Conservation (phyloP, 1,140 invertebrate species). For the Sinella curviseta region DNA sequence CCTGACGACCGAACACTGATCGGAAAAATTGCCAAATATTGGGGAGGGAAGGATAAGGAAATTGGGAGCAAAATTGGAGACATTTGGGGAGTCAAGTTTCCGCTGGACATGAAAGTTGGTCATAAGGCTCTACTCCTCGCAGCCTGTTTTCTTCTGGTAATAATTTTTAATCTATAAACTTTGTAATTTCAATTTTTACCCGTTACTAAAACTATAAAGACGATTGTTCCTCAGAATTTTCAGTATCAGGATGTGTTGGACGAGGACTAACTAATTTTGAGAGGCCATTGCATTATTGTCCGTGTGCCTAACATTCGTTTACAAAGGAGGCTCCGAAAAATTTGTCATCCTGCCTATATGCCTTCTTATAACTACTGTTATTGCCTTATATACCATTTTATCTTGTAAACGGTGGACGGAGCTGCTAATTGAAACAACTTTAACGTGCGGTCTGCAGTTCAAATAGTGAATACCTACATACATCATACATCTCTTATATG, state of each 20-base stretch:
- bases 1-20: conserved; percentile 25
- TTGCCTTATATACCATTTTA: too few relatives aligned
- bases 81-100: conserved; percentile 42
- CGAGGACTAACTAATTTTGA: background rate
- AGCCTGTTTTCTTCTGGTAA: conserved; percentile 35
- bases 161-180: background rate
- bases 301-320: too few relatives aligned
- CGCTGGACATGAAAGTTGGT: conserved; percentile 37
- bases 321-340: too few relatives aligned
- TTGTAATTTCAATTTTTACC: background rate
- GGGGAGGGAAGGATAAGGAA: conserved; percentile 39
- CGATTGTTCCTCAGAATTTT: conserved; percentile 34
- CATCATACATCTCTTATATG: too few relatives aligned
- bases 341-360: too few relatives aligned
- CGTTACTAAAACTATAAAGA: background rate
- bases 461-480: too few relatives aligned
- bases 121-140: conserved; percentile 36
- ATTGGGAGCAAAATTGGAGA: conserved; percentile 33
- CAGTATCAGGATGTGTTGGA: conserved; percentile 35
- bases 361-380: too few relatives aligned
- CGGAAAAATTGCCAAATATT: conserved; percentile 43
- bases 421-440: too few relatives aligned
- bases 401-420: too few relatives aligned
- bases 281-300: too few relatives aligned
- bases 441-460: too few relatives aligned